phyloP scores from a whole-genome alignment of 1,140 invertebrate genomes.

The Drosophila littoralis region DNA sequence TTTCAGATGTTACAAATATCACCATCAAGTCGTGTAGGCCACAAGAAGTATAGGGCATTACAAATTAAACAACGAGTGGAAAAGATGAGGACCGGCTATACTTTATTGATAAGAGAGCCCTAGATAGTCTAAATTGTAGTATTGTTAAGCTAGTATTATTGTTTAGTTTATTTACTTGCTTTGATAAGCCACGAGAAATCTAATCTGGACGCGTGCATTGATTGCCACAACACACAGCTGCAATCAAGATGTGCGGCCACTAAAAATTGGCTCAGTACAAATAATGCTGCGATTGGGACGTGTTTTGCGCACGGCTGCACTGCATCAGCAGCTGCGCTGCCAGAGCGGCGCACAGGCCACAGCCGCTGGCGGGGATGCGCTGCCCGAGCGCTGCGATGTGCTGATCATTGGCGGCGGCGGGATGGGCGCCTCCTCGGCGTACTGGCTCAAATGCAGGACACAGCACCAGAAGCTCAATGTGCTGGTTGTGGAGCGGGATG shows the following conservation, averaged over 20 bases:
- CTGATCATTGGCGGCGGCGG: conserved; percentile 97
- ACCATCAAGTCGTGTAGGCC: background rate
- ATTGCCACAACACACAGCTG: conserved; percentile 25
- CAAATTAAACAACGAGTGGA: background rate
- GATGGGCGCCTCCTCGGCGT: conserved; percentile 96
- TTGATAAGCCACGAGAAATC: conserved; percentile 50
- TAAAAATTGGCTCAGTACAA: conserved; percentile 35
- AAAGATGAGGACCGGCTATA: background rate
- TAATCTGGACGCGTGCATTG: conserved; percentile 49
- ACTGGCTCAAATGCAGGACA: conserved; percentile 92
- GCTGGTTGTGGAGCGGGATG: conserved; percentile 96
- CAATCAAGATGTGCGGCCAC: background rate
- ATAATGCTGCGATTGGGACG: conserved; percentile 58
- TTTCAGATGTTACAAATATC: background rate
- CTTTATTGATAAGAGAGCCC: conserved; percentile 13
- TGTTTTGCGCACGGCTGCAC: conserved; percentile 40
- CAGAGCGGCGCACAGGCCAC: conserved; percentile 1
- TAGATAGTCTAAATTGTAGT: conserved; percentile 25
- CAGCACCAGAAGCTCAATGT: conserved; percentile 88
- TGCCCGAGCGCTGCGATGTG: conserved; percentile 89
- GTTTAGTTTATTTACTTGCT: conserved; percentile 28
- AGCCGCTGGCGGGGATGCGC: conserved; percentile 30
- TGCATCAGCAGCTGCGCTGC: conserved; percentile 20
- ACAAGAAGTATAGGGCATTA: background rate
- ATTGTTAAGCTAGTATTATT: conserved; percentile 33